A percentile compares a stretch with the other conserved stretches of the same genome.
phyloP scores from a whole-genome alignment of 2,888 invertebrate genomes.

The Pantelozetes paolii region DNA sequence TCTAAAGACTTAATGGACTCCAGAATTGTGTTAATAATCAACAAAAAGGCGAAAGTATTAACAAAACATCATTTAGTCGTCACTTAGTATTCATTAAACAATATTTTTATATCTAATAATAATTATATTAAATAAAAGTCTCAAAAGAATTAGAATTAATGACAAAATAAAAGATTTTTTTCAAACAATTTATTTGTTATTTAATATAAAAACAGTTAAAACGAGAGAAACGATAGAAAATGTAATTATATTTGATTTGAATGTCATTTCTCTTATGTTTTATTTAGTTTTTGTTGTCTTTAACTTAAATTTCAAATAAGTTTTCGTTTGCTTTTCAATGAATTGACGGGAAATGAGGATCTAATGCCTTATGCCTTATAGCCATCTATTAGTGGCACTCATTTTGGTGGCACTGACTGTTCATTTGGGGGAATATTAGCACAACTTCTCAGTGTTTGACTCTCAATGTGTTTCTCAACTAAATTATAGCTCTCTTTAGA shows the following conservation, averaged over 20 bases:
- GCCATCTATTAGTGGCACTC: constrained; percentile 24
- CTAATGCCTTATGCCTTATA: constrained; percentile 33
- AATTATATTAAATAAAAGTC: too few species aligned
- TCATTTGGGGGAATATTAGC: constrained; percentile 21
- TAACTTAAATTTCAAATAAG: not conserved
- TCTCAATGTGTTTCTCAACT: constrained; percentile 26
- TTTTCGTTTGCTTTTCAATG: not conserved
- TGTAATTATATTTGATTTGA: too few species aligned
- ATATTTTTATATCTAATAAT: not conserved
- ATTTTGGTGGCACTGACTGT: constrained; percentile 13
- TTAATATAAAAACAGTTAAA: too few species aligned
- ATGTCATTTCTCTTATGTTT: too few species aligned
- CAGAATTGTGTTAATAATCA: not conserved
- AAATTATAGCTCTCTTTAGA: constrained; percentile 17
- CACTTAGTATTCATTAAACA: not conserved
- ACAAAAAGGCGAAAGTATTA: not conserved
- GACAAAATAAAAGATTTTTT: too few species aligned
- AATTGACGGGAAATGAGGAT: constrained; percentile 20
- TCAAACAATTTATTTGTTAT: too few species aligned
- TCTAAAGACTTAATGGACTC: not conserved
- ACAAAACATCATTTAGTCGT: not conserved
- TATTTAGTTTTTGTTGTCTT: not conserved
- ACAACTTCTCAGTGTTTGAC: not conserved
- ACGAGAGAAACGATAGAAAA: too few species aligned
- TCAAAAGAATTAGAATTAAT: too few species aligned